Conservation (phyloP, 2,113 vertebrate species). For the Neodon shergylaensis region DNA sequence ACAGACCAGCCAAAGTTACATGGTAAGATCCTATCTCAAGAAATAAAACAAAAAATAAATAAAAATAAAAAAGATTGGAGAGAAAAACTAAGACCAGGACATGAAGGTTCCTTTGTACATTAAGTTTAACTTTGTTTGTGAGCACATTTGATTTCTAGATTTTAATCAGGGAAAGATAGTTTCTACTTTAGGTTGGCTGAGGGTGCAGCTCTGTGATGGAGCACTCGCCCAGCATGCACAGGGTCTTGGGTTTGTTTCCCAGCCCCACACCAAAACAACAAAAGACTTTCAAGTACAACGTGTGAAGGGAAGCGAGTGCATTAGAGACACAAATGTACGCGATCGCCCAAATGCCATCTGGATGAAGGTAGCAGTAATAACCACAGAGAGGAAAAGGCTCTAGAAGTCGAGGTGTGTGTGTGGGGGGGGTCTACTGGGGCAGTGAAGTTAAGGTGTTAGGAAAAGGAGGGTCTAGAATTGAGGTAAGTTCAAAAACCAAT, state of each 20-base stretch:
- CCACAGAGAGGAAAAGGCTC: neutral
- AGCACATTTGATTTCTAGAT: neutral
- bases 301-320: neutral
- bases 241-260: neutral
- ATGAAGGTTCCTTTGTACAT: neutral
- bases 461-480: neutral
- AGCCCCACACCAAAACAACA: neutral
- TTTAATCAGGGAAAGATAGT: slow-evolving; percentile 27
- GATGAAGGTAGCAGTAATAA: slow-evolving; percentile 3
- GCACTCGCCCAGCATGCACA: neutral
- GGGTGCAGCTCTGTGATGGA: neutral
- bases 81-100: neutral
- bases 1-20: neutral
- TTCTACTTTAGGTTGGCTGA: slow-evolving; percentile 24
- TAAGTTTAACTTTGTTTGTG: neutral
- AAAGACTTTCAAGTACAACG: neutral
- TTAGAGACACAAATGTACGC: neutral
- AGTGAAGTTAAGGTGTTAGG: neutral
- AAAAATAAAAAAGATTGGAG: neutral
- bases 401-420: neutral
- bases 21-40: neutral
- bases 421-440: neutral
- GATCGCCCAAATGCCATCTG: neutral
- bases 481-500: slow-evolving; percentile 30
- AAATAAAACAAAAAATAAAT: neutral